Evolutionary conservation across 2,888 invertebrate species (phyloP), one percentile per base, ranked within the genome.

Genomic region (Caenorhabditis doughertyi): DNA sequence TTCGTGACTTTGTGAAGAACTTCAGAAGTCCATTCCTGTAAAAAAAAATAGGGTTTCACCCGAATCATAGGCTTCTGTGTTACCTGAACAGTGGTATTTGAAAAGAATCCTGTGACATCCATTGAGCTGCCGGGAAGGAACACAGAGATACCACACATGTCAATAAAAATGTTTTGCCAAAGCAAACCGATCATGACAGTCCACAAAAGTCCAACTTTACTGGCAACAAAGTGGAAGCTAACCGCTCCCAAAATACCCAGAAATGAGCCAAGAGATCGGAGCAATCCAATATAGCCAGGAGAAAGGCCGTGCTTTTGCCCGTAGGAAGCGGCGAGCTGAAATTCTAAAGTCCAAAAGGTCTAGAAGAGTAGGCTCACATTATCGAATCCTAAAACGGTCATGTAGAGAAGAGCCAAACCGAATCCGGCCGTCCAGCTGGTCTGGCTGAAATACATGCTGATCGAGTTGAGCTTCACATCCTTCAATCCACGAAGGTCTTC

Each of bases 351-450:
- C 11, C 4, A 9, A 47, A 44, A 25, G 1, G 25, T 23, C 65
- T 16, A 3, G n/a, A n/a, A n/a, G n/a, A n/a, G n/a, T n/a, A n/a
- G n/a, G n/a, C 55, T 51, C 35, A 89, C 89, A 62, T 90, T 90
- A 67, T 90, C 90, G 67, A 90, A 90, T 39, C 89, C 90, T 3
- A 90, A 83, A 47, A 90, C 90, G 8, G 90, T 90, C 84, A 90
- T 85, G 79, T 85, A 90, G 9, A 90, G 84, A 2, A 90, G 80
- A n/a, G 89, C 74, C 23, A 90, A 71, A 1, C 88, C 88, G 56
- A 90, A 83, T 25, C 87, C 89, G 0, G 90, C 87, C 7, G 85
- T 72, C 68, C 84, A 87, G 42, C 86, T 85, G 11, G 67, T 68
- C 62, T 89, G 90, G 4, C 74, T 68, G 62, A 79, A 81, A 56